A percentile compares a stretch with the other conserved stretches of the same genome.
These are phyloP conservation scores for Momotus momota DNA, from an alignment of 2,797 vertebrate species.

Conservation along the genomic window DNA sequence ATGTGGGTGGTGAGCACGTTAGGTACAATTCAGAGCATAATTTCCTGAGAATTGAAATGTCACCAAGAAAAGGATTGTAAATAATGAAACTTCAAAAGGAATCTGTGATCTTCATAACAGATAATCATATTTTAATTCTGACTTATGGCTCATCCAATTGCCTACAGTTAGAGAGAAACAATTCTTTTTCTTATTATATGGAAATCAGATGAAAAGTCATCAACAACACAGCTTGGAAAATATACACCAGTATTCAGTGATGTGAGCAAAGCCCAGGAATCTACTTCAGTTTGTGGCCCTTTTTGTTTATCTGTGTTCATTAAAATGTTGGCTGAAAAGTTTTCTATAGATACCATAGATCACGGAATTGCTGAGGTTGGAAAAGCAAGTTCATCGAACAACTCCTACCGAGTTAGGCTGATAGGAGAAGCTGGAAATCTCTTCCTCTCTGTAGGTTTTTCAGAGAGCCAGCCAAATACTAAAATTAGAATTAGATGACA, in stretches of 20 bases:
- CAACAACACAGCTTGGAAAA: conserved; percentile 49
- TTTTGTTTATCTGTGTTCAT: not conserved
- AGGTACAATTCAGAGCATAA: conserved; percentile 61
- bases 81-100: conserved; percentile 66
- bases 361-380: not conserved
- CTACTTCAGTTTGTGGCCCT: not conserved
- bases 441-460: conserved; percentile 28
- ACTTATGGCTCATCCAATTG: conserved; percentile 61
- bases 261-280: conserved; percentile 39
- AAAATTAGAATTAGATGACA: conserved; percentile 39
- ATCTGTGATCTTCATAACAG: conserved; percentile 58
- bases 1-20: conserved; percentile 52
- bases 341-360: not conserved
- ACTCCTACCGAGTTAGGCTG: not conserved
- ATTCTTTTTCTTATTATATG: conserved; percentile 56
- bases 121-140: conserved; percentile 73
- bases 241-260: conserved; percentile 13
- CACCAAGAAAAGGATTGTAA: conserved; percentile 61
- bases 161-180: conserved; percentile 54
- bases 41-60: conserved; percentile 67
- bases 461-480: conserved; percentile 3
- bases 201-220: conserved; percentile 65
- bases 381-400: conserved; percentile 24
- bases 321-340: not conserved
- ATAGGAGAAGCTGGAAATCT: conserved; percentile 17